Percentiles rank a stretch among this genome's conserved stretches.
These are phyloP conservation scores for Phymastichus coffea DNA, from an alignment of 1,140 invertebrate genomes.

Conservation along the genomic window DNA sequence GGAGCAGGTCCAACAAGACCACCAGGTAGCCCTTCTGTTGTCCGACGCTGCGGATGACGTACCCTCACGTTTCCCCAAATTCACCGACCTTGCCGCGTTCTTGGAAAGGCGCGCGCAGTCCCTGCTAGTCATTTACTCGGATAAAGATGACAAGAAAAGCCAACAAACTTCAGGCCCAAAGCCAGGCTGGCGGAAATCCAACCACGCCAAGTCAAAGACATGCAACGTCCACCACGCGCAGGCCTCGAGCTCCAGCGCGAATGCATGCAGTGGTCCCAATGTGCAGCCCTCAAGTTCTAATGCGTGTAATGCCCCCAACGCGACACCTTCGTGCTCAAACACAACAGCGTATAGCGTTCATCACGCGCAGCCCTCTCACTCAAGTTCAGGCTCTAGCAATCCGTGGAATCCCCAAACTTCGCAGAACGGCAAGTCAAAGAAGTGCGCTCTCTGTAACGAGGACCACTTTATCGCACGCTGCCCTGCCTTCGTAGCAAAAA, in stretches of 20 bases:
- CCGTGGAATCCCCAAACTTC: too few relatives aligned
- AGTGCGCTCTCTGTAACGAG: not conserved
- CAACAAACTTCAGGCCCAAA: not conserved
- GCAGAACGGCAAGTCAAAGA: too few relatives aligned
- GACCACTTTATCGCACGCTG: not conserved
- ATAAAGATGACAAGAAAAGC: not conserved
- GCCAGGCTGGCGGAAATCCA: not conserved
- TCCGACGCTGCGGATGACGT: not conserved
- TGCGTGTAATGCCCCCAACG: too few relatives aligned
- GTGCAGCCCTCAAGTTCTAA: too few relatives aligned
- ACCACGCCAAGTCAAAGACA: too few relatives aligned
- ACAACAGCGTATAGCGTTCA: too few relatives aligned
- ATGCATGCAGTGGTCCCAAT: too few relatives aligned
- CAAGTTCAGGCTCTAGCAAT: too few relatives aligned
- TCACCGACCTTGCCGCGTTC: too few relatives aligned
- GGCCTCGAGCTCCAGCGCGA: not conserved
- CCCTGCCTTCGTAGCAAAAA: not conserved
- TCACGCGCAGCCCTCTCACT: too few relatives aligned
- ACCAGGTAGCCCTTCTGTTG: not conserved
- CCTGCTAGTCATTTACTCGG: too few relatives aligned
- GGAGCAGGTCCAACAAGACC: not conserved
- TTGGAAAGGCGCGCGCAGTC: not conserved
- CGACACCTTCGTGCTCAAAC: too few relatives aligned
- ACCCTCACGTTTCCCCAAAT: not conserved
- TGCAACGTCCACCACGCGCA: not conserved